phyloP scores from a whole-genome alignment of 1,140 invertebrate genomes.

The Diuraphis noxia region DNA sequence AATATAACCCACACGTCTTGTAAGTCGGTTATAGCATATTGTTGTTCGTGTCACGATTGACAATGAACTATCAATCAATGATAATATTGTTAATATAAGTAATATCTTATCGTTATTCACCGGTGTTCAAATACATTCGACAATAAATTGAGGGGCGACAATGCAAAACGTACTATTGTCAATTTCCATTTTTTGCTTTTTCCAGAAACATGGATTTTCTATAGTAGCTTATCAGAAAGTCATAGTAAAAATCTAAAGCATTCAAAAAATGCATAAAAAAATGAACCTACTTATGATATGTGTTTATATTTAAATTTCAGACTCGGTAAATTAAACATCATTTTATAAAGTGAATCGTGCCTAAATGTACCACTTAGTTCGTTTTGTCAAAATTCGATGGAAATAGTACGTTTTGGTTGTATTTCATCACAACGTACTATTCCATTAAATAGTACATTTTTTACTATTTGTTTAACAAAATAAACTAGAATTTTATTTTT shows the following conservation, averaged over 20 bases:
- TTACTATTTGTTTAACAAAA: too few relatives aligned
- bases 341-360: background rate
- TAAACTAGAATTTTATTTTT: background rate
- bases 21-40: background rate
- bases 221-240: too few relatives aligned
- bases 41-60: conserved; percentile 26
- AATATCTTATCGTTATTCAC: conserved; percentile 44
- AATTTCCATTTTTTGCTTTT: too few relatives aligned
- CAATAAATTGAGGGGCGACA: too few relatives aligned
- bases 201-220: too few relatives aligned
- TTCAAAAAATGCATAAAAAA: background rate
- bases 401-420: background rate
- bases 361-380: conserved; percentile 4
- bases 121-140: background rate
- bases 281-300: background rate
- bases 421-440: too few relatives aligned
- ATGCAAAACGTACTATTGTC: too few relatives aligned
- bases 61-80: conserved; percentile 38
- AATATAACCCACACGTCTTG: background rate
- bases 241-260: background rate
- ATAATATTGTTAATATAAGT: conserved; percentile 41
- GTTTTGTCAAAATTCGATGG: background rate
- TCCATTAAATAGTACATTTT: too few relatives aligned
- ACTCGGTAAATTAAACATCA: background rate
- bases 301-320: background rate